Base-by-base conservation (phyloP, 2,888 invertebrate species). In the Mechanitis messenoides region DNA sequence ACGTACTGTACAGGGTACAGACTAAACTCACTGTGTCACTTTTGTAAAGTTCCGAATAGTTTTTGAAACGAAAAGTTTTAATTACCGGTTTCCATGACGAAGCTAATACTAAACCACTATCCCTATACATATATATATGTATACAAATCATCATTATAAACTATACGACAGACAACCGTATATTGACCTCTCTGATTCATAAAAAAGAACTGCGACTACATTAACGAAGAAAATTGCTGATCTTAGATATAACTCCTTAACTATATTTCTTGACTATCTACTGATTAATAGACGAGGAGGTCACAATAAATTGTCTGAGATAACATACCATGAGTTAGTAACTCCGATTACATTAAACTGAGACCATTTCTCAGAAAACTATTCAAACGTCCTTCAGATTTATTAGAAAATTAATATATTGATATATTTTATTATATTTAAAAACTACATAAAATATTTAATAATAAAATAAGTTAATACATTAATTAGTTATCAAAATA, bases 311-410 rank as follows among this genome's bases (percentile, higher is more conserved):
- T 85, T 79, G 74, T 70, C 70, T 74, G 70, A 81, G 86, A 85
- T 86, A 86, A 78, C 76, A 77, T 73, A 71, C 78, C 78, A 84
- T 85, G 87, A 87, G 75, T 78, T 79, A 87, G 77, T 77, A 77
- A 75, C 74, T 78, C 78, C 72, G 83, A 81, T 87, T 86, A 87
- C 77, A 79, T 72, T 82, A 83, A 84, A 81, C 80, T 76, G 73
- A 62, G 65, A 68, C 78, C 74, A 78, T 83, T 85, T 84, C 84
- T 85, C 87, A 74, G 71, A 70, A 74, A 85, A 85, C 83, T 84
- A 82, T 84, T 77, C 77, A 72, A 71, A 74, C 76, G 78, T 71
- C 66, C 74, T 69, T 71, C 68, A 74, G 74, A 68, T 78, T 81
- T 80, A 84, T 86, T 82, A 79, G 65, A 71, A 35, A 35, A 35